A percentile compares a stretch with the other conserved stretches of the same genome.
phyloP scores from a whole-genome alignment of 2,113 vertebrate genomes.

The Calyptomena viridis region DNA sequence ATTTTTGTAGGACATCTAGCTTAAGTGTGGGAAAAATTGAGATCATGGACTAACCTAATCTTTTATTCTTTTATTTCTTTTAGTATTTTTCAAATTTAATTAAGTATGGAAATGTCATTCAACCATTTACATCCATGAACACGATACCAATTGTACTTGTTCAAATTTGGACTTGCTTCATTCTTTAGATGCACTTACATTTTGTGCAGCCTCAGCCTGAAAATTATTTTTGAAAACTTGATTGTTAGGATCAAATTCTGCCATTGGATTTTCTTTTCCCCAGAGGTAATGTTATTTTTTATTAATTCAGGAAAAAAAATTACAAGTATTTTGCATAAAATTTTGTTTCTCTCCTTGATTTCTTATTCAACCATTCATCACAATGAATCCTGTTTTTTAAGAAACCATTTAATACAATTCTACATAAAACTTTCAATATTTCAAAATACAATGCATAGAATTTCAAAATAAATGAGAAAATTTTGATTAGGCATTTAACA shows the following conservation, averaged over 20 bases:
- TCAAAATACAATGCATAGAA: background rate
- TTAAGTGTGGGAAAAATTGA: background rate
- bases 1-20: background rate
- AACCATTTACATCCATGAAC: background rate
- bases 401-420: background rate
- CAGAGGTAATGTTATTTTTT: rapidly evolving
- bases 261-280: background rate
- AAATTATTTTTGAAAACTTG: background rate
- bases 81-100: background rate
- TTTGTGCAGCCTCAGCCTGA: background rate
- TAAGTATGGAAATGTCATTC: background rate
- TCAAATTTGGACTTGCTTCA: background rate
- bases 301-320: background rate
- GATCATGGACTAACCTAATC: background rate
- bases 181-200: background rate
- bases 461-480: background rate
- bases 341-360: background rate
- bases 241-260: background rate
- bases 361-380: background rate
- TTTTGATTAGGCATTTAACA: background rate
- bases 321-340: background rate
- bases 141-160: background rate
- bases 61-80: no score
- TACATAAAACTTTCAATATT: background rate
- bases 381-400: background rate